Evolutionary conservation across 2,113 vertebrate genomes (phyloP).

Genomic region (Notarius quadriscutis): DNA sequence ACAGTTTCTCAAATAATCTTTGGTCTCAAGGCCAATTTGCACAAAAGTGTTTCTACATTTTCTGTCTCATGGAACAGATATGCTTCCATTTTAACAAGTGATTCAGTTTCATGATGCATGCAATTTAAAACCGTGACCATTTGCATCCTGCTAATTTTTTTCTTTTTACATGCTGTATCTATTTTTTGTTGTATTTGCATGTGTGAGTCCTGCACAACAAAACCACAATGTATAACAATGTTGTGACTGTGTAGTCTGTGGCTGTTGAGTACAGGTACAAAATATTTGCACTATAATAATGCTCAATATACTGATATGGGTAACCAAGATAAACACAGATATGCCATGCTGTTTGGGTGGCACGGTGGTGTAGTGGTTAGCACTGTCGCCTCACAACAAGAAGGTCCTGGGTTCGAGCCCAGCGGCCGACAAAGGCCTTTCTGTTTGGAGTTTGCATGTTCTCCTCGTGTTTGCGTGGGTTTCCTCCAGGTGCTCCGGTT

Average conservation of each 20-base stretch:
- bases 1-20: background rate
- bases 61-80: background rate
- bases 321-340: background rate
- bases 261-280: background rate
- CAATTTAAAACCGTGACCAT: background rate
- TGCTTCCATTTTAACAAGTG: background rate
- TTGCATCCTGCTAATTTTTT: background rate
- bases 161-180: background rate
- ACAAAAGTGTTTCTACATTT: background rate
- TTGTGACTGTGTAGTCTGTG: background rate
- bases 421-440: too few species aligned
- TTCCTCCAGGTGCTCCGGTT: too few species aligned
- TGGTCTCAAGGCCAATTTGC: background rate
- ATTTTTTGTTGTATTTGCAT: background rate
- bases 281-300: background rate
- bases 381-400: too few species aligned
- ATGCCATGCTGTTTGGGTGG: too few species aligned
- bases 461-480: too few species aligned
- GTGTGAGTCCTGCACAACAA: background rate
- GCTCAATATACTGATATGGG: background rate
- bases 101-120: background rate
- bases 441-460: too few species aligned
- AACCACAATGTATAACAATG: background rate
- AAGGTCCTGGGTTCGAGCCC: too few species aligned
- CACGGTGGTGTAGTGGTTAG: too few species aligned